phyloP scores from a whole-genome alignment of 2,888 invertebrate genomes.

The Dioctria rufipes region DNA sequence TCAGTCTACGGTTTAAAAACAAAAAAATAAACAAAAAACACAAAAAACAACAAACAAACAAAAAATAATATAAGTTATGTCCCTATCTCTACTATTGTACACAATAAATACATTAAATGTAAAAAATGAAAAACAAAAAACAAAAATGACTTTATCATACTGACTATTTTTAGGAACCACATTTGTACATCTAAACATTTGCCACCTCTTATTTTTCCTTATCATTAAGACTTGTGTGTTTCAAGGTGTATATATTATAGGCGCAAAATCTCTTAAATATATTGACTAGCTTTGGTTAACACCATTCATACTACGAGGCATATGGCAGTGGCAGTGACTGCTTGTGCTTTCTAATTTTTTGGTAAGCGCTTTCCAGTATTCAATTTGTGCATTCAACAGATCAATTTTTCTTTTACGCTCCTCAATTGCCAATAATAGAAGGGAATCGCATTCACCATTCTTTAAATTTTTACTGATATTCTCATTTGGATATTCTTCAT shows the following conservation, averaged over 20 bases:
- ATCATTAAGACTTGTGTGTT: not conserved
- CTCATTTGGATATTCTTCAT: constrained; percentile 61
- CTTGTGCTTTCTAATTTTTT: constrained; percentile 65
- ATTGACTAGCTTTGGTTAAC: constrained; percentile 62
- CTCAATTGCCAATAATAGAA: constrained; percentile 68
- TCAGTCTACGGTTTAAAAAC: constrained; percentile 47
- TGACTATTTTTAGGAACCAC: constrained; percentile 71
- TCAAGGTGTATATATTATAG: not conserved
- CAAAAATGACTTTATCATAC: constrained; percentile 29
- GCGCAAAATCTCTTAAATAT: not conserved
- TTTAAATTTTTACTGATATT: constrained; percentile 23
- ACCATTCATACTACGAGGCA: constrained; percentile 62
- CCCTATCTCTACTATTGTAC: constrained; percentile 18
- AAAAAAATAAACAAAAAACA: constrained; percentile 23
- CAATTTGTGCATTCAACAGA: constrained; percentile 69
- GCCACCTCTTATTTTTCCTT: constrained; percentile 16
- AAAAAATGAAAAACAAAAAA: constrained; percentile 41
- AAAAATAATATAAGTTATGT: constrained; percentile 20
- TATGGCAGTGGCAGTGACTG: constrained; percentile 54
- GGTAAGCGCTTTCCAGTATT: constrained; percentile 70
- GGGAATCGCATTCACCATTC: constrained; percentile 62
- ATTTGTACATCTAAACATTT: constrained; percentile 68
- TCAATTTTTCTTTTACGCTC: constrained; percentile 70
- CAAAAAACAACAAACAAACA: constrained; percentile 23
- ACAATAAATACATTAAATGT: constrained; percentile 35